phyloP scores from a whole-genome alignment of 2,113 vertebrate genomes.

The Bettongia penicillata region DNA sequence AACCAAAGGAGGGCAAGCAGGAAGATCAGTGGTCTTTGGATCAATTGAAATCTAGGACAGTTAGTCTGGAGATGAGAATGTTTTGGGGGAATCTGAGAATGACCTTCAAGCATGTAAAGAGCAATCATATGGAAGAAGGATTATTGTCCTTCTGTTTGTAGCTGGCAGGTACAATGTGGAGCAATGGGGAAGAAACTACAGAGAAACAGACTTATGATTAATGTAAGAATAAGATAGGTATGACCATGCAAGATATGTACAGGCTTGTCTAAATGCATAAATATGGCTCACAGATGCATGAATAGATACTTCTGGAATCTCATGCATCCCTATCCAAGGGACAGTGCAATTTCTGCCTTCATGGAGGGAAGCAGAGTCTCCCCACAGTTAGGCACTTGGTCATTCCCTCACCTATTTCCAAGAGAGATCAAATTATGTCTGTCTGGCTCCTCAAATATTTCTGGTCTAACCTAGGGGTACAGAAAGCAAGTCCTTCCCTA shows the following conservation, averaged over 20 bases:
- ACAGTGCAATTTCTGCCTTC: not conserved
- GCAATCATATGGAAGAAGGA: not conserved
- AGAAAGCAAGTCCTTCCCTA: not conserved
- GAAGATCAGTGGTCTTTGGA: not conserved
- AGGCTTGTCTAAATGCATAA: not conserved
- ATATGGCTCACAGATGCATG: not conserved
- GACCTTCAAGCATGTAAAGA: not conserved
- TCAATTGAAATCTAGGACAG: not conserved
- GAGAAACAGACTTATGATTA: not conserved
- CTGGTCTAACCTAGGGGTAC: not conserved
- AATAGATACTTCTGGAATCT: not conserved
- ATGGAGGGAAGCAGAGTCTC: not conserved
- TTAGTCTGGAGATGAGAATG: not conserved
- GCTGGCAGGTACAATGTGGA: not conserved
- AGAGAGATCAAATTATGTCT: not conserved
- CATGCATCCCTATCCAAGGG: not conserved
- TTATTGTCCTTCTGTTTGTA: not conserved
- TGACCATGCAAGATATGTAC: not conserved
- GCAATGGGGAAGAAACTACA: not conserved
- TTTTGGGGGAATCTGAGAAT: not conserved
- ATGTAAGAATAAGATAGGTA: not conserved
- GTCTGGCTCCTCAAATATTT: not conserved
- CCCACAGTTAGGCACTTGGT: not conserved
- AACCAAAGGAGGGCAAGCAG: not conserved
- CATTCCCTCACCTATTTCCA: not conserved